phyloP scores from a whole-genome alignment of 1,140 invertebrate genomes.

The Ceratoteleas bidentatus region DNA sequence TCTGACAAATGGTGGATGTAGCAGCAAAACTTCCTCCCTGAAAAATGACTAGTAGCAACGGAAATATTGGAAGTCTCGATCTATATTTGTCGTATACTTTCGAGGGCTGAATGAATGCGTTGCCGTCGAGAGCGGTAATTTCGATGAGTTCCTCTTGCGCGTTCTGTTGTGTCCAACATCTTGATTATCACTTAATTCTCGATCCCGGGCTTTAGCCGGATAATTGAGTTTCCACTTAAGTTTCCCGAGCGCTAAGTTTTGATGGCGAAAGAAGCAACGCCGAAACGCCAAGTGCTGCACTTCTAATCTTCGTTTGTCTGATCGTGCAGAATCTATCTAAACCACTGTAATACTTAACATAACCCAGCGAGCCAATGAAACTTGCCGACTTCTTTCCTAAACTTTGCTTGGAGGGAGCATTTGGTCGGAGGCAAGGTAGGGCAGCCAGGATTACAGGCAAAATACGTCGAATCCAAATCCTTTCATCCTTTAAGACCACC shows the following conservation, averaged over 20 bases:
- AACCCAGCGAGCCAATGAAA: slow-evolving; percentile 58
- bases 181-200: slow-evolving; percentile 32
- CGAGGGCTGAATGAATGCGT: no score
- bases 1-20: no score
- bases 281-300: slow-evolving; percentile 32
- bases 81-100: no score
- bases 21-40: no score
- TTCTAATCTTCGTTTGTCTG: slow-evolving; percentile 57
- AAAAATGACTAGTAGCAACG: no score
- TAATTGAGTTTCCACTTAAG: slow-evolving; percentile 40
- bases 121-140: no score
- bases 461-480: slow-evolving; percentile 75
- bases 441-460: slow-evolving; percentile 76
- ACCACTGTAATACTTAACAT: slow-evolving; percentile 60
- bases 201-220: slow-evolving; percentile 20
- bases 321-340: slow-evolving; percentile 54
- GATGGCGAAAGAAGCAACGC: slow-evolving; percentile 31
- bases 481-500: slow-evolving; percentile 72
- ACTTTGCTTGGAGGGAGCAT: slow-evolving; percentile 57
- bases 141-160: neutral
- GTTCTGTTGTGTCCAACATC: slow-evolving; percentile 7
- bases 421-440: slow-evolving; percentile 55
- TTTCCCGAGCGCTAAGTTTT: slow-evolving; percentile 34
- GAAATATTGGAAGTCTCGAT: no score
- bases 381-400: slow-evolving; percentile 56